phyloP scores from a whole-genome alignment of 2,113 vertebrate genomes.

The Myotis yumanensis region DNA sequence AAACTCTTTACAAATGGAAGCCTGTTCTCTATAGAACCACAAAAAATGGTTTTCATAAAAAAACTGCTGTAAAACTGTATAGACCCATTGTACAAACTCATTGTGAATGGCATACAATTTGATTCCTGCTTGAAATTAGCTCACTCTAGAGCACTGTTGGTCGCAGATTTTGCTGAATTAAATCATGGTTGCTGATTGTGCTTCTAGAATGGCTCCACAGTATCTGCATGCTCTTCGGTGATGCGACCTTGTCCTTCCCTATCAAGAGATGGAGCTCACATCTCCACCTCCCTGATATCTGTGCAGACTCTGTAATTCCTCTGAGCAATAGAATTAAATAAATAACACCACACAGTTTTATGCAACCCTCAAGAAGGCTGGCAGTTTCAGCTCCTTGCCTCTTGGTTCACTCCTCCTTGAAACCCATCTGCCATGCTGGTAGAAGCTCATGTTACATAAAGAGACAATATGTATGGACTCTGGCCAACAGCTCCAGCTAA shows the following conservation, averaged over 20 bases:
- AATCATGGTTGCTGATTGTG: neutral
- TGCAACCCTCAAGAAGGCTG: neutral
- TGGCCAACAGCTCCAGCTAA: neutral
- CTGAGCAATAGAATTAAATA: neutral
- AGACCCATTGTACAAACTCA: neutral
- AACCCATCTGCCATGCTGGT: neutral
- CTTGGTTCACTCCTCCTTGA: neutral
- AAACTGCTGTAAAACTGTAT: neutral
- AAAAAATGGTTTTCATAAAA: neutral
- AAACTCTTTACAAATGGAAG: neutral
- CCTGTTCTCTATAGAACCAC: neutral
- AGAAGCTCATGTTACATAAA: neutral
- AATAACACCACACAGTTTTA: neutral
- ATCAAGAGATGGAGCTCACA: neutral
- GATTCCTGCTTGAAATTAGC: neutral
- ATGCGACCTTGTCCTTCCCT: neutral
- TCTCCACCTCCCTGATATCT: neutral
- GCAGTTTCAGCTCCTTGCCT: neutral
- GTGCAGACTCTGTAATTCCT: neutral
- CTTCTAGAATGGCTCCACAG: neutral
- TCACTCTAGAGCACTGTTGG: neutral
- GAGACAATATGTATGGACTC: neutral
- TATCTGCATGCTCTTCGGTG: neutral
- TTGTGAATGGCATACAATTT: neutral
- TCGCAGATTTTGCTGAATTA: neutral